Evolutionary conservation across 1,140 invertebrate species (phyloP), one percentile per base, ranked within the genome.

Genomic region (Lethocerus indicus): DNA sequence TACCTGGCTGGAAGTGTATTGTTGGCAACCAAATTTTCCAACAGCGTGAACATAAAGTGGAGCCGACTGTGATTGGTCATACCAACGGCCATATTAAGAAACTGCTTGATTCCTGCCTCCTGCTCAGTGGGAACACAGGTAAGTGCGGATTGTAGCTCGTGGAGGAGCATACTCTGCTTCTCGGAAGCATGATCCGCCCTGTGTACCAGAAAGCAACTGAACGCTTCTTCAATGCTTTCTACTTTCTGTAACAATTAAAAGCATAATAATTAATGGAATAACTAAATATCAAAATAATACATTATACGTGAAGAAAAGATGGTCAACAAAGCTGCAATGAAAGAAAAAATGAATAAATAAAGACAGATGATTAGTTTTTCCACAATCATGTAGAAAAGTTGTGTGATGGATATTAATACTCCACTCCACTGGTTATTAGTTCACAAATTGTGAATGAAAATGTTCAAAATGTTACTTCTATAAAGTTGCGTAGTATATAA

Each of bases 151-250:
- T 62, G 61, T 13, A 72, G 54, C 25, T 55, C 56, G 23, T 45
- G 47, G 14, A 49, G 20, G 47, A 55, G 49, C 63, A 59, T 62
- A 57, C 73, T 68, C 20, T 67, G 56, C 59, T 78, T 82, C 52
- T 78, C 75, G 56, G 68, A 69, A 60, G 87, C 76, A 39, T 69
- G 68, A 32, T 78, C 75, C 25, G 73, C 65, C 54, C 79, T 76
- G 56, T 87, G 78, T 1, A 86, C 78, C 28, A 90, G 68, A 58
- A 84, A 86, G 58, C 81, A 84, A 63, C 81, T 83, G 58, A 92
- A 91, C 1, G 83, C 83, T 65, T 88, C 85, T 60, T 90, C 86
- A 37, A 90, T 78, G 1, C 76, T 70, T 61, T 90, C 84, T 2
- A 86, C 80, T 66, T 74, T 77, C 80, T 87, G 59, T 47, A 65